Base-by-base conservation (phyloP, 2,888 invertebrate genomes). In the Lucinisca nassula region DNA sequence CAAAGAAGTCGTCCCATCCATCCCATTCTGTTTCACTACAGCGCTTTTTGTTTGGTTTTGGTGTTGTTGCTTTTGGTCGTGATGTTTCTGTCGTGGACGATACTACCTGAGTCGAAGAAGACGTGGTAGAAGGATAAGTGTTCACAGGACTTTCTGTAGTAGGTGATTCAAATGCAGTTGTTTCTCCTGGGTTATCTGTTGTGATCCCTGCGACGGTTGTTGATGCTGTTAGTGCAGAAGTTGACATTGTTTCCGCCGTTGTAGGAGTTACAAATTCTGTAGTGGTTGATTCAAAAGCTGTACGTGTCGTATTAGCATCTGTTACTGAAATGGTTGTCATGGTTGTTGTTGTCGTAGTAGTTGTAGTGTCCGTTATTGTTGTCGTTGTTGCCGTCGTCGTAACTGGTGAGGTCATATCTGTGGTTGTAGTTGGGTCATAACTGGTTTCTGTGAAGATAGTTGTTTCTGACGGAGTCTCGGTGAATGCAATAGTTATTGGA, bases 181-280 rank as follows among this genome's bases (percentile, higher is more conserved):
- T n/a, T n/a, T n/a, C n/a, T n/a, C n/a, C n/a, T n/a, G n/a, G n/a
- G n/a, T n/a, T n/a, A n/a, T n/a, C 35, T 6, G 35, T 35, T 37
- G 37, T 67, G 27, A 40, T 30, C 51, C 21, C 27, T 67, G 61
- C 55, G 38, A 78, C 24, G 21, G 78, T 77, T 51, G 58, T 58
- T 17, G 40, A 32, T 21, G 32, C 40, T 74, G 78, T 79, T 0
- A 79, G 72, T 32, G 81, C 58, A 55, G 73, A 38, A 37, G 27
- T 38, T 37, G 78, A 74, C 35, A 81, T 74, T 49, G 80, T n/a
- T 70, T 77, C 74, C n/a, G 72, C 49, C 17, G 78, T 79, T 24
- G 61, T 55, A 40, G 81, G 51, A 67, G 61, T 49, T 21, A 73
- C 72, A 72, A 67, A 27, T 14, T 70, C 70, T 17, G 79, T 51